These are phyloP conservation scores for Heliconius himera DNA, from an alignment of 1,140 invertebrate species.

Conservation along the genomic window DNA sequence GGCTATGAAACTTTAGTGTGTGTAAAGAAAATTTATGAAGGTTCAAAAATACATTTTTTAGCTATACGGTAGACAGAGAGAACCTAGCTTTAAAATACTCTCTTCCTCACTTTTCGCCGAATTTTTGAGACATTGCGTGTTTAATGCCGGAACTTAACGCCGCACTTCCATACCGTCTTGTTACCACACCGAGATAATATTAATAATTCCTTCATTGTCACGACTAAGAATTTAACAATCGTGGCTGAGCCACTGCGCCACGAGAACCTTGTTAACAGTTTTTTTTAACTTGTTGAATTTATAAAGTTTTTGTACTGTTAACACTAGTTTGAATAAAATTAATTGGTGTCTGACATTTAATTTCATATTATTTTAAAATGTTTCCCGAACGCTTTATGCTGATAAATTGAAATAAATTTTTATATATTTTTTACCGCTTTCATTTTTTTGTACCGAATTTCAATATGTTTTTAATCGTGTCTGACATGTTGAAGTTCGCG, in stretches of 20 bases:
- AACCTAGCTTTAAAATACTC: too few species aligned
- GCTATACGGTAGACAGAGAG: background rate
- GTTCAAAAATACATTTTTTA: background rate
- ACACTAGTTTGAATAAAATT: background rate
- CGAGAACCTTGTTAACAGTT: too few species aligned
- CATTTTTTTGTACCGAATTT: background rate
- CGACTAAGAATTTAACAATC: too few species aligned
- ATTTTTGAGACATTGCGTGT: too few species aligned
- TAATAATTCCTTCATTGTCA: too few species aligned
- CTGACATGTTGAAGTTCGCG: background rate
- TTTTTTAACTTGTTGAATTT: background rate
- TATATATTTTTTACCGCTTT: background rate
- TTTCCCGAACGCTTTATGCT: background rate
- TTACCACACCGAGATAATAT: too few species aligned
- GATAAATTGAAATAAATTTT: background rate
- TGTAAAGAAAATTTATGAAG: background rate
- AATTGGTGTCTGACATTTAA: background rate
- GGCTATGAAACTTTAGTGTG: constrained; percentile 25
- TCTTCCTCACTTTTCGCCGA: too few species aligned
- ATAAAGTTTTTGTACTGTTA: too few species aligned
- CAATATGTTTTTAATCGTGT: background rate
- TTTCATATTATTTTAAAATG: background rate
- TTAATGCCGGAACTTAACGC: too few species aligned
- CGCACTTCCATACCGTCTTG: too few species aligned
- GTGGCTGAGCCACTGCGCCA: too few species aligned